These are phyloP conservation scores for Drosophila parabipectinata DNA, from an alignment of 1,140 invertebrate species.

Conservation along the genomic window DNA sequence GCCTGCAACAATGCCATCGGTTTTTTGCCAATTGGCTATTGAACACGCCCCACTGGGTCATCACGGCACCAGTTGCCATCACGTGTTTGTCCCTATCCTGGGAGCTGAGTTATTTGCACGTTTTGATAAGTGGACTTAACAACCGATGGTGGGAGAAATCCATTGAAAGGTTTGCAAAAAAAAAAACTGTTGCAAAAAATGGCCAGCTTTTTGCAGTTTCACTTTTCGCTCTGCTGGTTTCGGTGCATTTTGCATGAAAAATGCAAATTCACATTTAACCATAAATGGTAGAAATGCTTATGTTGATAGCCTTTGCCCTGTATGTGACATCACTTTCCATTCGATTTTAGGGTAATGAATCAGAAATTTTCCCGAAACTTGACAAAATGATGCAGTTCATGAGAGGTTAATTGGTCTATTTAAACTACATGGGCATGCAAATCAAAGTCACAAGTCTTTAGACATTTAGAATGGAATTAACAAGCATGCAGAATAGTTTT, in stretches of 20 bases:
- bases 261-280: conserved; percentile 40
- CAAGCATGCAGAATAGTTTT: not conserved
- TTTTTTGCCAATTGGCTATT: conserved; percentile 58
- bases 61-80: conserved; percentile 41
- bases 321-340: not conserved
- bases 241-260: conserved; percentile 22
- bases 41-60: conserved; percentile 63
- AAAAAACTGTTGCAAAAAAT: conserved; percentile 17
- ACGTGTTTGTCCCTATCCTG: conserved; percentile 51
- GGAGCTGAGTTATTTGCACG: conserved; percentile 76
- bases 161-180: conserved; percentile 18
- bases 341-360: conserved; percentile 17
- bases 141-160: conserved; percentile 35
- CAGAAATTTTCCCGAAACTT: not conserved
- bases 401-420: conserved; percentile 7
- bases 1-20: conserved; percentile 39
- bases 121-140: conserved; percentile 80
- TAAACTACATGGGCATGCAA: not conserved
- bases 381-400: not conserved
- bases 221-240: conserved; percentile 23
- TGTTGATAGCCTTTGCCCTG: conserved; percentile 39
- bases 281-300: conserved; percentile 49
- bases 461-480: no score
- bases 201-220: conserved; percentile 16
- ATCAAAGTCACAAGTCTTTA: not conserved